Conservation (phyloP, 2,888 invertebrate genomes). For the Rotaria socialis region DNA sequence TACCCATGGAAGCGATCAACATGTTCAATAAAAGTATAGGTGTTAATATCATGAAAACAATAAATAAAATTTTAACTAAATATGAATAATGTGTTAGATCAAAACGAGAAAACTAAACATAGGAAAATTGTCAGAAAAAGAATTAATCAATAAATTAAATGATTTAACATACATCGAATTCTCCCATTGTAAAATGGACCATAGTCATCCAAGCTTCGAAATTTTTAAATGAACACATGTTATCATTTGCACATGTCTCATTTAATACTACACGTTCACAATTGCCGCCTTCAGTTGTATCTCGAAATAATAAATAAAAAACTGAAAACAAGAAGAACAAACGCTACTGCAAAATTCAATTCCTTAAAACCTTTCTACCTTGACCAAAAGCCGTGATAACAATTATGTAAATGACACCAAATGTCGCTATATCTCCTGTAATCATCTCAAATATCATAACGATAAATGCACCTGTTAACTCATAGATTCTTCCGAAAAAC, state of each 20-base stretch:
- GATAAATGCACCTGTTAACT: conserved; percentile 93
- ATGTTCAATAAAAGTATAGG: conserved; percentile 91
- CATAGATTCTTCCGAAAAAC: conserved; percentile 94
- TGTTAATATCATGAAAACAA: conserved; percentile 93
- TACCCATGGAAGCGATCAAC: conserved; percentile 99
- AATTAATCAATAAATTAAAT: background rate
- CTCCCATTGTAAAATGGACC: conserved; percentile 92
- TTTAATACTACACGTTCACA: conserved; percentile 60
- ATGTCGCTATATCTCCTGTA: conserved; percentile 94
- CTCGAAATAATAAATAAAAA: conserved; percentile 78
- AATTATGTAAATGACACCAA: conserved; percentile 90
- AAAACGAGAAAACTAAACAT: conserved; percentile 78
- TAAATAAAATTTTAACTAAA: conserved; percentile 86
- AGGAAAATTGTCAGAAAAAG: background rate
- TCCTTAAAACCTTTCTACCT: conserved; percentile 62
- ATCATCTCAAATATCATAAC: conserved; percentile 99
- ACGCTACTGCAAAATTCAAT: background rate
- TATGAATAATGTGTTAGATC: conserved; percentile 82
- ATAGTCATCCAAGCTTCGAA: conserved; percentile 92
- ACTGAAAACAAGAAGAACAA: conserved; percentile 52
- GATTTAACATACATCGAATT: conserved; percentile 73
- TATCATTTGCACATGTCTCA: background rate
- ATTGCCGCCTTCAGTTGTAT: conserved; percentile 61
- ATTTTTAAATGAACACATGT: conserved; percentile 72
- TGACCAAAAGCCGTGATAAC: conserved; percentile 92